Evolutionary conservation across 2,797 vertebrate genomes (phyloP), one percentile per base, ranked within the genome.

Genomic region (Gadopsis marmoratus): DNA sequence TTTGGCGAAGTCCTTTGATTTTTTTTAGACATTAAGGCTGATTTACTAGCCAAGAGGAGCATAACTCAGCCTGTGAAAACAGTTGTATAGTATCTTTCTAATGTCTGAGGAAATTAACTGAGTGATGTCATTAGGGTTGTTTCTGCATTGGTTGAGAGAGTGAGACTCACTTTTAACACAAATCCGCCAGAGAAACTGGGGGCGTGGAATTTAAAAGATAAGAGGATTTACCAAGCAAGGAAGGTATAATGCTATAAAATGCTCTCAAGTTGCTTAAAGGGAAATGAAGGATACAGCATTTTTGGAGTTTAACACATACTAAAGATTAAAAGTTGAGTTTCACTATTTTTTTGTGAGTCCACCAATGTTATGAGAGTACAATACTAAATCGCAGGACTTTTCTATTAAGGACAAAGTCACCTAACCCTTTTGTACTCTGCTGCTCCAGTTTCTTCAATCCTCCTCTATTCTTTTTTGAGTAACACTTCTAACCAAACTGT

Each of bases 401-500:
- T 39, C 6, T 11, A 7, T 47, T 47, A 17, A 43, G 41, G 14
- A 26, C n/a, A 23, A 41, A n/a, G 5, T 51, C 4, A 37, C 29
- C 37, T 16, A 60, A 47, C 26, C 14, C 16, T 26, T 61, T 55
- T 33, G 21, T 50, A 47, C 17, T 67, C 50, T 4, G 19, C 16
- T 21, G 19, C 9, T 50, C 23, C 13, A 1, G 19, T 33, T 48
- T 37, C 53, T 59, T 65, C 31, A 23, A 3, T n/a, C 33, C 5
- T 29, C 31, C 7, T 37, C 10, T 12, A 31, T 33, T 47, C 29
- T 33, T 23, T 50, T 81, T n/a, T 67, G 21, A 39, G 14, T 45
- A 53, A 60, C 26, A 72, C 19, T 39, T 65, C 14, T 56, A 50
- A 61, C 23, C 58, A 45, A 37, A 41, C 31, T 55, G 41, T 72